Base-by-base conservation (phyloP, 35 echinoderm and acorn worm genomes). In the Stichopus chloronotus region DNA sequence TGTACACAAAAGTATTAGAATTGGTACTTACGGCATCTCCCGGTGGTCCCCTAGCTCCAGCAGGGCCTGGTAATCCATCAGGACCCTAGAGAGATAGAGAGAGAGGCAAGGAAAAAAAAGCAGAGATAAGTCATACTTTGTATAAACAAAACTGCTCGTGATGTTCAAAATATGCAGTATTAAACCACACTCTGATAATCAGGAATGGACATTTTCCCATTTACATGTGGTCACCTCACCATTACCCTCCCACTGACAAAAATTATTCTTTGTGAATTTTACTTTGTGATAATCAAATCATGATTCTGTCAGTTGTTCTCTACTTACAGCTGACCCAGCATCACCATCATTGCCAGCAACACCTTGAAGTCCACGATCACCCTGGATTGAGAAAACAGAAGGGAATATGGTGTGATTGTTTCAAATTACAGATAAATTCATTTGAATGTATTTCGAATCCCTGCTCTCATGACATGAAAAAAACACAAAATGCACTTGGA, bases 51-150 rank as follows among this genome's bases (percentile, higher is more conserved):
- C 12, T 76, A 20, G 90, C 52, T 78, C 90, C 90, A 59, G 72
- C 90, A 56, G 72, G 90, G 11, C 90, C 90, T 91, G 90, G 6
- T n/a, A 79, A 72, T 14, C 90, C 90, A 91, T 91, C 90, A 79
- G 71, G 55, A n/a, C 90, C 90, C 90, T 91, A 23, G 57, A 72
- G 55, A 53, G 57, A 87, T 91, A 23, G 57, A 72, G 55, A 53
- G 57, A 87, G 5, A 87, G 12, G 84, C 57, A 63, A 17, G 84
- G 56, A 63, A 17, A 19, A 10, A 87, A 5, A 52, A 81, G 25
- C 43, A 11, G 7, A 78, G 52, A 78, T 78, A 14, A 17, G 20
- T 78, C 21, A 14, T 21, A 5, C 20, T 78, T 43, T 1, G 5
- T 76, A 9, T 76, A 76, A 20, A 11, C 72, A 76, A 20, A 76